Conservation (phyloP, 1,140 invertebrate species). For the Penaeus japonicus region DNA sequence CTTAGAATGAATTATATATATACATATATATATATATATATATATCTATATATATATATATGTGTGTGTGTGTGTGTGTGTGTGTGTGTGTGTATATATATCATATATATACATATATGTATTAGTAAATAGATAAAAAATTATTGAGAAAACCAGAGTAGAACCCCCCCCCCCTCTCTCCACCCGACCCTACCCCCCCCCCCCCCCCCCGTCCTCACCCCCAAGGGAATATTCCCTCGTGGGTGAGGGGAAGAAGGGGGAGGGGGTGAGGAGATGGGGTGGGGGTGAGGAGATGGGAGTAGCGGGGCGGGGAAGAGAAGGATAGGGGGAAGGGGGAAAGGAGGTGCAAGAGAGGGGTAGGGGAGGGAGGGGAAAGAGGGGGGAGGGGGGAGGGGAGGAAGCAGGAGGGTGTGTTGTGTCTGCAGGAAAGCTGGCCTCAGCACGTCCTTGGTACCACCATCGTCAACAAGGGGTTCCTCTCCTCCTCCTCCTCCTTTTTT, state of each 20-base stretch:
- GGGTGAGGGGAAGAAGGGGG: background rate
- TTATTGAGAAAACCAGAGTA: background rate
- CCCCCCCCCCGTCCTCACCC: background rate
- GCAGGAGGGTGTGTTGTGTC: constrained; percentile 37
- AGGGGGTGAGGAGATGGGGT: background rate
- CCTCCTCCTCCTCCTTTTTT: background rate
- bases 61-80: no score
- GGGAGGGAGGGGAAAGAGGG: background rate
- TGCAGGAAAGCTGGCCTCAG: constrained; percentile 23
- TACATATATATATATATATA: no score
- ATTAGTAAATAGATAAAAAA: background rate
- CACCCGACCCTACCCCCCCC: background rate
- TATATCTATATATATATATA: no score
- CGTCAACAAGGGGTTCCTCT: background rate
- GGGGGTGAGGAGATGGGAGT: background rate
- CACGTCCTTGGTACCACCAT: background rate
- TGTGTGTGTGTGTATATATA: background rate
- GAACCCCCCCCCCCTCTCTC: background rate
- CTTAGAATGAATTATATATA: no score
- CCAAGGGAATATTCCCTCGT: no score
- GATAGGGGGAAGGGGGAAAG: background rate
- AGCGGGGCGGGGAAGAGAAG: background rate
- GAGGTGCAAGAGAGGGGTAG: background rate
- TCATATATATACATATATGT: background rate
- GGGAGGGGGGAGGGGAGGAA: background rate